A percentile compares a stretch with the other conserved stretches of the same genome.
Evolutionary conservation across 2,888 invertebrate species (phyloP).

Genomic region (Mesorhabditis spiculigera): DNA sequence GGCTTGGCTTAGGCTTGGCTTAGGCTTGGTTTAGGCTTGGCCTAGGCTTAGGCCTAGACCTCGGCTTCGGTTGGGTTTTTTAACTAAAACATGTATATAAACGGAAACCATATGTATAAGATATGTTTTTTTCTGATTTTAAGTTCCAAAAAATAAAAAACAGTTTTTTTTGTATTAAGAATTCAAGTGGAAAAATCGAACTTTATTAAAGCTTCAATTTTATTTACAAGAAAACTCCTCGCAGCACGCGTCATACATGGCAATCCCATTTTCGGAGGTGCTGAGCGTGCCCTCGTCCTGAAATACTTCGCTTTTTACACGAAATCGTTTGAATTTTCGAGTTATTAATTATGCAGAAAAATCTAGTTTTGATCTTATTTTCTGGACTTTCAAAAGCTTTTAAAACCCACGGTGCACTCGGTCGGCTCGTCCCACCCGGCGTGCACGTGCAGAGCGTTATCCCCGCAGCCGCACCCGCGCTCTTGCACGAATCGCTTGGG

Average conservation of each 20-base stretch:
- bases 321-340: not conserved
- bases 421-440: not conserved
- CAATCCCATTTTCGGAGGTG: not conserved
- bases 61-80: no score
- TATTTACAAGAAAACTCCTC: no score
- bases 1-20: no score
- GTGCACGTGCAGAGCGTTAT: conserved; percentile 2
- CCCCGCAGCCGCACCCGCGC: not conserved
- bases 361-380: not conserved
- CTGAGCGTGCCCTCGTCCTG: not conserved
- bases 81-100: no score
- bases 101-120: no score
- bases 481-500: not conserved
- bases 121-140: no score
- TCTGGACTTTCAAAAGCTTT: not conserved
- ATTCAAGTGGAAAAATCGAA: no score
- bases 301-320: not conserved
- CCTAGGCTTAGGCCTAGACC: no score
- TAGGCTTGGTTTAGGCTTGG: no score
- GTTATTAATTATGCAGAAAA: not conserved
- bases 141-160: no score
- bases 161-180: no score
- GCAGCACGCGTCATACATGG: conserved; percentile 5
- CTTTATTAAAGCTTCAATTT: no score
- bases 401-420: not conserved